Evolutionary conservation across 2,113 vertebrate species (phyloP).

Genomic region (Dascyllus trimaculatus): DNA sequence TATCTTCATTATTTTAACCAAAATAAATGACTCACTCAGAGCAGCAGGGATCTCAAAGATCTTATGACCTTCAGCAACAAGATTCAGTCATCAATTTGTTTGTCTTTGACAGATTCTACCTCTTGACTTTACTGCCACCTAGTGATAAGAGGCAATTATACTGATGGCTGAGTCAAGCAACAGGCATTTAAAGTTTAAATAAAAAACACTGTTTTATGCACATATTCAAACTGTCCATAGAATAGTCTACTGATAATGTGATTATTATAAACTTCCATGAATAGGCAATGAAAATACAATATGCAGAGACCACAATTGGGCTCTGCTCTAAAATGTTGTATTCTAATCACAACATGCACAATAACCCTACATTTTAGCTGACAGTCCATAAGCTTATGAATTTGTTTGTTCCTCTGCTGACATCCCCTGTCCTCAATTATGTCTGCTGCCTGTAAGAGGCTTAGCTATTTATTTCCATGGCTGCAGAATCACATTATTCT

Average conservation of each 20-base stretch:
- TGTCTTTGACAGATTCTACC: slow-evolving; percentile 26
- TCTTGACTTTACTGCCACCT: slow-evolving; percentile 81
- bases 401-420: slow-evolving; percentile 27
- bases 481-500: slow-evolving; percentile 70
- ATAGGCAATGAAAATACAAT: not conserved
- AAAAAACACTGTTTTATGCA: not conserved
- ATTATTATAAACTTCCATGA: not conserved
- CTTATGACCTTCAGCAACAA: slow-evolving; percentile 21
- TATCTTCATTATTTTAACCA: slow-evolving; percentile 1
- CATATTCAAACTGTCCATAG: not conserved
- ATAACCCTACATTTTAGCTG: not conserved
- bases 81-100: slow-evolving; percentile 18
- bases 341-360: not conserved
- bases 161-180: slow-evolving; percentile 17
- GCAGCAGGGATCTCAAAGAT: slow-evolving; percentile 17
- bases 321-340: not conserved
- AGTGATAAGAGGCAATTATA: slow-evolving; percentile 63
- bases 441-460: slow-evolving; percentile 26
- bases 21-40: not conserved
- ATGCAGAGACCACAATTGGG: not conserved
- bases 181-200: slow-evolving; percentile 29
- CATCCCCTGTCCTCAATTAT: slow-evolving; percentile 18
- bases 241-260: not conserved
- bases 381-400: not conserved
- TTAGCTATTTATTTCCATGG: slow-evolving; percentile 53